Evolutionary conservation across 2,113 vertebrate genomes (phyloP).

Genomic region (Diphyllodes magnificus): DNA sequence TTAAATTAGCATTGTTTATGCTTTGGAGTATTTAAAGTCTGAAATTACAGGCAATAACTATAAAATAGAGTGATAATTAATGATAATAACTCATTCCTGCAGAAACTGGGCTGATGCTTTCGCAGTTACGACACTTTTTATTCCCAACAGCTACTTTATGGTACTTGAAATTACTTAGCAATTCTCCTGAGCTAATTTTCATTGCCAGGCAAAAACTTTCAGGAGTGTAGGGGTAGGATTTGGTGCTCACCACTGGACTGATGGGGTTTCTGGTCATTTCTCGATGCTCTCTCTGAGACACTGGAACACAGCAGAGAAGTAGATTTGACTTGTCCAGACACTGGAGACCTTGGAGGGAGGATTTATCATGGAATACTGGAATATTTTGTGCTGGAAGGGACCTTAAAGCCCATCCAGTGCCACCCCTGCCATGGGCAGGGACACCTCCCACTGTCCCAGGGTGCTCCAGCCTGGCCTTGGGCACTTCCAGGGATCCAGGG

Average conservation of each 20-base stretch:
- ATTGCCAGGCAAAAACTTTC: constrained; percentile 47
- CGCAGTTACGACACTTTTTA: constrained; percentile 61
- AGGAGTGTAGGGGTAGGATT: neutral
- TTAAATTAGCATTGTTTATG: constrained; percentile 75
- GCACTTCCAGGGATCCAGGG: neutral
- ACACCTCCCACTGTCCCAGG: neutral
- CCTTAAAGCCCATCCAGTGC: accelerated
- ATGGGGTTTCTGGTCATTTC: neutral
- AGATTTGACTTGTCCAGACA: neutral
- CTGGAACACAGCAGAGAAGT: neutral
- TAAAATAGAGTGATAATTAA: constrained; percentile 76
- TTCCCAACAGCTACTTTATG: constrained; percentile 69
- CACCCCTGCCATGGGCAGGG: neutral
- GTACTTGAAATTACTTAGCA: constrained; percentile 57
- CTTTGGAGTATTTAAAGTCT: constrained; percentile 73
- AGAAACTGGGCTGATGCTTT: constrained; percentile 51
- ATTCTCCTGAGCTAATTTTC: constrained; percentile 60
- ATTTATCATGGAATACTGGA: neutral
- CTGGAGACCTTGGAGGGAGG: neutral
- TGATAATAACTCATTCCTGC: constrained; percentile 69
- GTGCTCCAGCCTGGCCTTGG: accelerated
- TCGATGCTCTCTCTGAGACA: too few species aligned
- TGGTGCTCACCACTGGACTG: neutral
- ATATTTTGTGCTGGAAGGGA: neutral
- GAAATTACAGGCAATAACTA: constrained; percentile 71